phyloP scores from a whole-genome alignment of 2,797 vertebrate species.

The Podarcis siculus region DNA sequence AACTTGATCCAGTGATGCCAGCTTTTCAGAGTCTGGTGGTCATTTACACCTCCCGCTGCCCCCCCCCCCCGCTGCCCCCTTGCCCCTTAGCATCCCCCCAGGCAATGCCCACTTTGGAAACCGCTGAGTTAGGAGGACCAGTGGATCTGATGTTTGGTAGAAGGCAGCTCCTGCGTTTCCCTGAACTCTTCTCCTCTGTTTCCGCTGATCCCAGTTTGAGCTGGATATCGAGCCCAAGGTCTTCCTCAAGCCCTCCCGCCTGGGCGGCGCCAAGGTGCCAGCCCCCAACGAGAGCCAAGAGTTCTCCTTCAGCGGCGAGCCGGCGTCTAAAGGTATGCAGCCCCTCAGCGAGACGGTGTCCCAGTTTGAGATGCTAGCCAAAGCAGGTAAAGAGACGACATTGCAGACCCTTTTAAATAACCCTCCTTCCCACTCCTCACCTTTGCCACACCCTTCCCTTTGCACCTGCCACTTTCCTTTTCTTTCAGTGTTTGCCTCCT shows the following conservation, averaged over 20 bases:
- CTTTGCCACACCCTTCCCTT: conserved; percentile 16
- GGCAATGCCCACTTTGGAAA: too few relatives aligned
- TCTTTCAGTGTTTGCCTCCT: not conserved
- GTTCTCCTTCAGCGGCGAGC: conserved; percentile 88
- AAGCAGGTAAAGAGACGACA: conserved; percentile 84
- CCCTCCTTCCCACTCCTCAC: not conserved
- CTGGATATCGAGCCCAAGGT: conserved; percentile 93
- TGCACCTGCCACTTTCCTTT: not conserved
- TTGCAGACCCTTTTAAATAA: not conserved
- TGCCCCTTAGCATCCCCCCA: too few relatives aligned
- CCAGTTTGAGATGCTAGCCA: conserved; percentile 89
- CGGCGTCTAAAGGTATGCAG: conserved; percentile 90
- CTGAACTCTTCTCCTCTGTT: not conserved
- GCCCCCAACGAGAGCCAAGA: conserved; percentile 87
- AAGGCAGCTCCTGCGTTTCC: too few relatives aligned
- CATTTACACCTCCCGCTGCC: too few relatives aligned
- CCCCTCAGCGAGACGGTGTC: conserved; percentile 83
- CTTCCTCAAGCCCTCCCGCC: conserved; percentile 83
- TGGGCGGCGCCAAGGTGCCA: conserved; percentile 69
- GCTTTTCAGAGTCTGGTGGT: too few relatives aligned
- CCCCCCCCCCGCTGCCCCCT: too few relatives aligned
- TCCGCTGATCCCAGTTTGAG: conserved; percentile 84
- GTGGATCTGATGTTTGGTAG: too few relatives aligned
- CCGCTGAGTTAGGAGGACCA: too few relatives aligned
- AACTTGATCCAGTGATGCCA: too few relatives aligned